Evolutionary conservation across 2,797 vertebrate genomes (phyloP), one percentile per base, ranked within the genome.

Genomic region (Protosalanx chinensis): DNA sequence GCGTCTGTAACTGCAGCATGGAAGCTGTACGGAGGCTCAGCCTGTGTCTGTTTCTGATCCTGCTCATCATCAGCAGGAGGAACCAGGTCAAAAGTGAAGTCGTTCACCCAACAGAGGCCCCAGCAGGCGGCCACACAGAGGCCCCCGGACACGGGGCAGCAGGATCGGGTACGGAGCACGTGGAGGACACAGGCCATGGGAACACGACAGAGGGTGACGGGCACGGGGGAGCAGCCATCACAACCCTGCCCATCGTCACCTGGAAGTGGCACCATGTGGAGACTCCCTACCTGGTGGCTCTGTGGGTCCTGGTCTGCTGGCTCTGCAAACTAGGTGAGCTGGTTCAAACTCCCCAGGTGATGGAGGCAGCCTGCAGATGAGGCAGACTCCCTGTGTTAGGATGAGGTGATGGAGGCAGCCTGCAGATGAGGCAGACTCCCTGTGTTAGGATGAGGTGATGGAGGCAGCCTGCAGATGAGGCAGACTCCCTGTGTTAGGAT

Each of bases 281-380:
- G 69, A 81, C 82, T 0, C 96, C 96, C 0, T 98, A 95, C 89
- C 57, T 98, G 81, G 95, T 99, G 74, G 88, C 91, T 0, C 83
- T 98, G 41, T 99, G 97, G 97, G 79, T 98, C 78, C 91, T 98
- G 6, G 96, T 98, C 83, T 91, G 90, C 86, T 97, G 97, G 90
- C 72, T 99, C 82, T 97, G 96, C 88, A 99, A 99, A 92, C 91
- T 98, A 32, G 84, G 97, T 98, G 88, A 97, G 96, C 81, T 13
- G 64, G 35, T 23, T 10, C 2, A 12, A 29, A 3, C 18, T 1
- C 3, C 76, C 74, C 73, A 3, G 41, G 41, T 41, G 12, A 13
- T 1, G 41, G 41, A 46, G 3, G 41, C 41, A 41, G 37, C 8
- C 37, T 41, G 37, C 8, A 46, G 41, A 8, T 46, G 41, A 12